These are phyloP conservation scores for Agriopis aurantiaria DNA, from an alignment of 2,888 invertebrate genomes.

Conservation along the genomic window DNA sequence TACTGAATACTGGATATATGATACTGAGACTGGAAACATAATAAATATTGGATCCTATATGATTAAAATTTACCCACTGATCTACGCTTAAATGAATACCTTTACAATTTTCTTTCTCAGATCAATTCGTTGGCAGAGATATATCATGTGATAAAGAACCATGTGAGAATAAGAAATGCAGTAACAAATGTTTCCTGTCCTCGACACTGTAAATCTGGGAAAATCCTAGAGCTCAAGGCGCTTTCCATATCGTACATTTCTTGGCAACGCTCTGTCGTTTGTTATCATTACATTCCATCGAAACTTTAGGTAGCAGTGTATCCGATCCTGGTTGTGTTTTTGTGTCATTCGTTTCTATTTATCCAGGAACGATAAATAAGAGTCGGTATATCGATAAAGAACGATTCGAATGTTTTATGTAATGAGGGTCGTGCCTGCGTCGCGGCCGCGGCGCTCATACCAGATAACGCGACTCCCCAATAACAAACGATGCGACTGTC, in stretches of 20 bases:
- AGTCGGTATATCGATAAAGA: constrained; percentile 45
- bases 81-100: not conserved
- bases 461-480: constrained; percentile 63
- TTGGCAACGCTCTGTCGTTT: constrained; percentile 47
- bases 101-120: not conserved
- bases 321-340: constrained; percentile 32
- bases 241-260: constrained; percentile 33
- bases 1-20: no score
- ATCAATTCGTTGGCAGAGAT: not conserved
- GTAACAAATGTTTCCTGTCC: constrained; percentile 14
- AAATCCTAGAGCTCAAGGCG: constrained; percentile 21
- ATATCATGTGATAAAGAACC: not conserved
- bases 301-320: constrained; percentile 35
- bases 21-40: not conserved
- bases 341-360: constrained; percentile 40
- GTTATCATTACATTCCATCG: constrained; percentile 42
- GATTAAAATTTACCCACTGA: not conserved
- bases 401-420: constrained; percentile 61
- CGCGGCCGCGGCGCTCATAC: constrained; percentile 52
- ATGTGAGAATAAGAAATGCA: constrained; percentile 10
- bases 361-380: constrained; percentile 46
- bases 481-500: constrained; percentile 66
- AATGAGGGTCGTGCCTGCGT: constrained; percentile 55
- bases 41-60: not conserved
- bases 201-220: constrained; percentile 18